Evolutionary conservation across 1,140 invertebrate genomes (phyloP).

Genomic region (Lucilia sericata): DNA sequence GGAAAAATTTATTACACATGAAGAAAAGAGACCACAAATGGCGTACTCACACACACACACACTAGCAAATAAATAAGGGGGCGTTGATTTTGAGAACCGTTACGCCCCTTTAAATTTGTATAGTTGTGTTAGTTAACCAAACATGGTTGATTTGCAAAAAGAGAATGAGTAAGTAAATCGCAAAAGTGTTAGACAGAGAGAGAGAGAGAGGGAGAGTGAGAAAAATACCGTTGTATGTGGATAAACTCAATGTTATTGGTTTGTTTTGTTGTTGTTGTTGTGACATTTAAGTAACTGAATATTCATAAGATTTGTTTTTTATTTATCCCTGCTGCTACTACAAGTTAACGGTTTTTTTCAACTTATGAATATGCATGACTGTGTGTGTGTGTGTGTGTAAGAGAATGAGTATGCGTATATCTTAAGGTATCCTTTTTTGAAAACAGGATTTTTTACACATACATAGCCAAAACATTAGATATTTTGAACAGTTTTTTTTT

Average conservation of each 20-base stretch:
- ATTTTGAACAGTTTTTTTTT: too few relatives aligned
- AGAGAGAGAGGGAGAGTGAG: background rate
- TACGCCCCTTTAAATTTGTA: constrained; percentile 3
- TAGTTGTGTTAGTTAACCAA: background rate
- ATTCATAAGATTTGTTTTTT: background rate
- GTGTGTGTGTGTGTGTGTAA: background rate
- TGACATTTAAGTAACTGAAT: constrained; percentile 1
- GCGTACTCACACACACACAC: background rate
- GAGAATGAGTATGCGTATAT: background rate
- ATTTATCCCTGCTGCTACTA: background rate
- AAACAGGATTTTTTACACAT: background rate
- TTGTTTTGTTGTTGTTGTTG: background rate
- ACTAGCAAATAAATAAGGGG: background rate
- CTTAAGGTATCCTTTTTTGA: background rate
- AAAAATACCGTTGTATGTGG: background rate
- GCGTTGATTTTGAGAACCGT: background rate
- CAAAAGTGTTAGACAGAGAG: background rate
- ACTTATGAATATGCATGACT: background rate
- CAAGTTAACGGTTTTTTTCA: background rate
- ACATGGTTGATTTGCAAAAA: constrained; percentile 1
- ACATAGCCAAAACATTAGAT: background rate
- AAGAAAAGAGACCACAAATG: background rate
- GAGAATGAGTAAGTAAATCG: too few relatives aligned
- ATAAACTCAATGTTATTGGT: background rate
- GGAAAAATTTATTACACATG: background rate